phyloP scores from a whole-genome alignment of 2,113 vertebrate species.

The Oryzias woworae region DNA sequence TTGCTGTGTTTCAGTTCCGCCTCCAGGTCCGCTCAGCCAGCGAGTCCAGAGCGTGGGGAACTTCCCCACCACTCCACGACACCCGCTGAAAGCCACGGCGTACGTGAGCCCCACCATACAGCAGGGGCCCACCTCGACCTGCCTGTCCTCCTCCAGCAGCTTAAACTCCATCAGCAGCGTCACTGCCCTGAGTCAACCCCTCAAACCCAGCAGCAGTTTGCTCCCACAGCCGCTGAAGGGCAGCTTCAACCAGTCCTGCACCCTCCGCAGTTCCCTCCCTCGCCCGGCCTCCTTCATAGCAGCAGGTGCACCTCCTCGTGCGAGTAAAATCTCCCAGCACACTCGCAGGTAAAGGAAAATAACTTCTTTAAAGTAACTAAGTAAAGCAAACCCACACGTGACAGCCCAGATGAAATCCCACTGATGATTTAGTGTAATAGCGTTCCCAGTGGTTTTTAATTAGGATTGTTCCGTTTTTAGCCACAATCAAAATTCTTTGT shows the following conservation, averaged over 20 bases:
- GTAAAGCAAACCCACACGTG: too few species aligned
- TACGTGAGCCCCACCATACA: slow-evolving; percentile 95
- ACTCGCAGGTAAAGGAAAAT: slow-evolving; percentile 84
- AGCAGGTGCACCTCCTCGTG: slow-evolving; percentile 82
- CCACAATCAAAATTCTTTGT: too few species aligned
- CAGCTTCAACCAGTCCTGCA: slow-evolving; percentile 54
- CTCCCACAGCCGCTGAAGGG: slow-evolving; percentile 83
- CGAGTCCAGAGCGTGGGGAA: slow-evolving; percentile 91
- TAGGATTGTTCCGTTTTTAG: too few species aligned
- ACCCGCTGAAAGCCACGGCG: slow-evolving; percentile 92
- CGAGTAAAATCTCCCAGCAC: slow-evolving; percentile 90
- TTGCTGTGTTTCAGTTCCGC: slow-evolving; percentile 80
- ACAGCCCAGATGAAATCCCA: too few species aligned
- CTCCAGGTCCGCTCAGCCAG: slow-evolving; percentile 90
- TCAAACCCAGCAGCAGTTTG: slow-evolving; percentile 80
- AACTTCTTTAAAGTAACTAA: background rate
- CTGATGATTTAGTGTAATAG: too few species aligned
- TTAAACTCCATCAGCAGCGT: slow-evolving; percentile 82
- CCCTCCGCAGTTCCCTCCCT: slow-evolving; percentile 88
- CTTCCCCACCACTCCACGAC: slow-evolving; percentile 84
- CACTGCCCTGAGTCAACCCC: slow-evolving; percentile 81
- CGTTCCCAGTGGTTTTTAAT: too few species aligned
- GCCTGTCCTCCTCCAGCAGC: slow-evolving; percentile 78
- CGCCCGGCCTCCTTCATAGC: slow-evolving; percentile 88
- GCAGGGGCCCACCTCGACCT: slow-evolving; percentile 80